Evolutionary conservation across 2,113 vertebrate genomes (phyloP).

Genomic region (Catharus fuscescens): DNA sequence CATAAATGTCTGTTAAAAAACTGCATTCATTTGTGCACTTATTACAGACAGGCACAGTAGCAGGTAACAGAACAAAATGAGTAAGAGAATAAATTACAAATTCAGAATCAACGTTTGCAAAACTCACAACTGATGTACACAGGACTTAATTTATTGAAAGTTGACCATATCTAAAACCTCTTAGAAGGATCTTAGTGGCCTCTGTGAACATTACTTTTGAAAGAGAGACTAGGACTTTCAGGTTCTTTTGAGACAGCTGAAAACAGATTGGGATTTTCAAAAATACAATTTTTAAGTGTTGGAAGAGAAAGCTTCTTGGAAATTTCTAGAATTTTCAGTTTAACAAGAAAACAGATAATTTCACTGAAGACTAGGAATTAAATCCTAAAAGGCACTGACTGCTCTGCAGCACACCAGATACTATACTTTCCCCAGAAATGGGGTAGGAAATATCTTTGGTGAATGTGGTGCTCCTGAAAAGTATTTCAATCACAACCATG

Average conservation of each 20-base stretch:
- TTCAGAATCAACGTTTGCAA: background rate
- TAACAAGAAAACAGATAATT: background rate
- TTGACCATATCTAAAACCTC: background rate
- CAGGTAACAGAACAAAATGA: background rate
- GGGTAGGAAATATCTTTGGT: background rate
- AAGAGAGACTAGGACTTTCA: background rate
- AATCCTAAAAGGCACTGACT: background rate
- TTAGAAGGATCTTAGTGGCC: background rate
- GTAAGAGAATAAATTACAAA: background rate
- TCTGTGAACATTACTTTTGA: background rate
- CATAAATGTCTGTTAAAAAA: background rate
- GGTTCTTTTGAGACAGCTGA: background rate
- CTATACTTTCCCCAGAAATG: background rate
- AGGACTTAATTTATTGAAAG: background rate
- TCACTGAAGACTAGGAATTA: background rate
- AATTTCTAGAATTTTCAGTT: slow-evolving; percentile 19
- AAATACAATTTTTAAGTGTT: background rate
- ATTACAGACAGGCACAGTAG: background rate
- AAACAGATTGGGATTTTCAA: background rate
- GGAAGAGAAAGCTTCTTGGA: background rate
- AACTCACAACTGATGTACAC: background rate
- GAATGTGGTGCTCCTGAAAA: background rate
- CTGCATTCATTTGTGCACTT: background rate
- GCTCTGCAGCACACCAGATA: background rate
- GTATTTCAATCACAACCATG: background rate